Percentiles rank a stretch among this genome's conserved stretches.
Evolutionary conservation across 64 coral and sea anemone species (phyloP).

Genomic region (Anthopleura sola): DNA sequence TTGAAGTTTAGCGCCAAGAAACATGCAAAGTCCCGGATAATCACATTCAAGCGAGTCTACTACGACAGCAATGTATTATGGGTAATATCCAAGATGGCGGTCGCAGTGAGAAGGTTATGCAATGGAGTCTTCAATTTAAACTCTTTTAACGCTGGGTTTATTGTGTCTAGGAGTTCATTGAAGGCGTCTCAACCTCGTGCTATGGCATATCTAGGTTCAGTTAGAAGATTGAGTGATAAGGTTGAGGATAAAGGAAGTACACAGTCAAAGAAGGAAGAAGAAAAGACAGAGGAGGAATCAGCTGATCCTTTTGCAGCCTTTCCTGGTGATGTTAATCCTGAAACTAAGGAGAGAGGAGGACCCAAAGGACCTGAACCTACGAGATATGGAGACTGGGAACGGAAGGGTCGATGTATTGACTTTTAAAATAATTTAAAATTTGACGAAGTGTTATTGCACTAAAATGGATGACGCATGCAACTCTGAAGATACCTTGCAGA

Average conservation of each 20-base stretch:
- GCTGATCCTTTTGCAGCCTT: conserved; percentile 80
- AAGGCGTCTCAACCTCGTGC: neutral
- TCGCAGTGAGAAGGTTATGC: neutral
- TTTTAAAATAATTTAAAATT: conserved; percentile 42
- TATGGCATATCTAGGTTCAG: neutral
- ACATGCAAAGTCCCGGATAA: conserved; percentile 44
- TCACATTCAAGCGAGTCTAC: neutral
- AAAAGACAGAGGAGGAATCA: conserved; percentile 21
- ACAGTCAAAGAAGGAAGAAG: neutral
- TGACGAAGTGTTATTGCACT: neutral
- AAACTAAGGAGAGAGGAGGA: conserved; percentile 82
- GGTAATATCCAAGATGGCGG: conserved; percentile 63
- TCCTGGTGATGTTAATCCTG: conserved; percentile 85
- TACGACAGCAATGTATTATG: conserved; percentile 10
- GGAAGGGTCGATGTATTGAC: conserved; percentile 95
- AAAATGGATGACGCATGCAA: neutral
- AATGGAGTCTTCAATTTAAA: conserved; percentile 15
- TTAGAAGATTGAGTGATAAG: conserved; percentile 22
- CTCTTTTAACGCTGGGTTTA: neutral
- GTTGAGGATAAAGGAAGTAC: conserved; percentile 23
- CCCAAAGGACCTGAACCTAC: conserved; percentile 98
- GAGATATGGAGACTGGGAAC: conserved; percentile 98
- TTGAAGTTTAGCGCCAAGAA: conserved; percentile 83
- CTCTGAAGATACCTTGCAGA: neutral
- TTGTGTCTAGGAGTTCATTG: neutral